Base-by-base conservation (phyloP, 1,140 invertebrate species). In the Myzus persicae region DNA sequence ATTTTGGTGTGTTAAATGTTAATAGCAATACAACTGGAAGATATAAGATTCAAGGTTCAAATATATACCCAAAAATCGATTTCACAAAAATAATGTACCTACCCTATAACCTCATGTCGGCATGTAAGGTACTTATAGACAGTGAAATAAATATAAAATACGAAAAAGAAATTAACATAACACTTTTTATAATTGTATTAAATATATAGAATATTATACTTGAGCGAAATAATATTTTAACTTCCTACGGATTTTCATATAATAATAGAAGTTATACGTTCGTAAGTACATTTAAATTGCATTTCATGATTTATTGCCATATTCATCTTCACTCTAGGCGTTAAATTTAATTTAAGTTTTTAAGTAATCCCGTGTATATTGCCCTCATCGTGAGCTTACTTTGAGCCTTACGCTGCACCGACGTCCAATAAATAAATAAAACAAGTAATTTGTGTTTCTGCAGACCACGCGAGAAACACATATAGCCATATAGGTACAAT, bases 361-460 rank as follows among this genome's bases (percentile, higher is more conserved):
- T 84, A 42, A 42, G 59, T 76, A 84, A 84, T 84, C 26, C 38
- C 26, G 40, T 31, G 38, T 84, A 84, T 84, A 84, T 38, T 84
- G 82, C 38, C 40, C 42, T 31, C 42, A 87, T 44, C n/a, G 9
- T 84, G 42, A 14, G 82, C 40, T 31, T 26, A 26, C 82, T 44
- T 44, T 85, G 40, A 42, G 40, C 4, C 38, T 48, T 14, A 36
- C 5, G 24, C 46, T 36, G 44, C 5, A 38, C 46, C 46, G 44
- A 89, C 46, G 46, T 48, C 46, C 87, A 38, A 51, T 51, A 51
- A 89, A 89, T 36, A 26, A 51, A 89, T 89, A 88, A 46, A 88
- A 88, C 44, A 48, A 88, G 31, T 18, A 48, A 48, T 88, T 48
- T 48, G 20, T 44, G 44, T 36, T 36, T n/a, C n/a, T 46, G 46